A percentile compares a stretch with the other conserved stretches of the same genome.
phyloP scores from a whole-genome alignment of 2,797 vertebrate genomes.

The Galagoides demidoff region DNA sequence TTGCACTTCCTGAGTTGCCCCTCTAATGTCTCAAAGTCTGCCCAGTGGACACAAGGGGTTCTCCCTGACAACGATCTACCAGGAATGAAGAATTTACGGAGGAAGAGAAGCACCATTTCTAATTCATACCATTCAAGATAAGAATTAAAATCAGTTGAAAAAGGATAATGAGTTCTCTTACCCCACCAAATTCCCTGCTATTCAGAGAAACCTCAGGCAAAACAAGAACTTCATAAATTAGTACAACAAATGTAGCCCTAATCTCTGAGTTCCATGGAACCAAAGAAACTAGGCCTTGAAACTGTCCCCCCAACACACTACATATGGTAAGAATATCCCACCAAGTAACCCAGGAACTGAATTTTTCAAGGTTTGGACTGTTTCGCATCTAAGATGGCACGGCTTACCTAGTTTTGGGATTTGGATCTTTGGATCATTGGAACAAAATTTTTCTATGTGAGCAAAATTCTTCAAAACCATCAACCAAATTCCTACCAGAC shows the following conservation, averaged over 20 bases:
- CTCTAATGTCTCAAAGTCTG: background rate
- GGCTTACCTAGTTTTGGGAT: background rate
- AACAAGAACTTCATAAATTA: slow-evolving; percentile 3
- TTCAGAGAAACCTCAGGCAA: background rate
- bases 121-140: background rate
- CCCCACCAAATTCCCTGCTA: background rate
- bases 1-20: background rate
- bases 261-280: background rate
- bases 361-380: background rate
- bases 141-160: slow-evolving; percentile 23
- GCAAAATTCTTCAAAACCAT: background rate
- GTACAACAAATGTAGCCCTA: background rate
- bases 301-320: background rate
- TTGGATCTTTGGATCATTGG: background rate
- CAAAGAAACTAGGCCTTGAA: background rate
- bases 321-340: background rate
- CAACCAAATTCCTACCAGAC: background rate
- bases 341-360: background rate
- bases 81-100: background rate
- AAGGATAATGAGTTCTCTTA: background rate
- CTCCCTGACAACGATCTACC: background rate
- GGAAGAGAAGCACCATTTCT: background rate
- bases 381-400: background rate
- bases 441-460: background rate
- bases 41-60: background rate